Evolutionary conservation across 2,888 invertebrate genomes (phyloP), one percentile per base, ranked within the genome.

Genomic region (Chrysotoxum bicinctum): DNA sequence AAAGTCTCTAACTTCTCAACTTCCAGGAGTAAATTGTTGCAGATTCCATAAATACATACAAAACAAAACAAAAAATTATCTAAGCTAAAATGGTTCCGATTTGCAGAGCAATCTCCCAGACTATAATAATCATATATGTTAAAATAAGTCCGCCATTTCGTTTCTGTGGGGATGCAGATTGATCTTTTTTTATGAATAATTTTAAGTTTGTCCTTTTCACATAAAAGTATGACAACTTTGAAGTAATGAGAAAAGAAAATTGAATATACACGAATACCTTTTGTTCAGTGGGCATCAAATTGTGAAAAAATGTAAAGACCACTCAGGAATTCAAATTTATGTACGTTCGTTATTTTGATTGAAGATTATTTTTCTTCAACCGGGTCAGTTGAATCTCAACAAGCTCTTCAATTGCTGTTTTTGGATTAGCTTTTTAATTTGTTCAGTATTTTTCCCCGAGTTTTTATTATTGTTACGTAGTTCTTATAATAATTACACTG

Each of bases 131-230:
- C 19, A 30, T 19, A 2, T 3, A 10, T n/a, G n/a, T n/a, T n/a
- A n/a, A n/a, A 5, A 21, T 4, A 5, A 14, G 26, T 0, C 16
- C 72, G 19, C 56, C 32, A 70, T 69, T 73, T 58, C 1, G 26
- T 54, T 26, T 45, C 19, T 64, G 10, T 54, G 30, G 43, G 70
- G 26, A 50, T 40, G 64, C 35, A 60, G 50, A 35, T 68, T 66
- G 84, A 60, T 45, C 87, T 83, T 76, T 75, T 74, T 32, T 32
- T 35, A 73, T 74, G 81, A 69, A 86, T 82, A 77, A 54, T 76
- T 80, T 81, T 66, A 58, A 54, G 21, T 40, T 45, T 81, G 76
- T 68, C 40, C 52, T 80, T 81, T 76, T 72, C 23, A 48, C 19
- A 10, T 10, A 56, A 66, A 14, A 69, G 72, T 66, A 26, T 21